Conservation (phyloP, 2,888 invertebrate species). For the Theristus sp. region DNA sequence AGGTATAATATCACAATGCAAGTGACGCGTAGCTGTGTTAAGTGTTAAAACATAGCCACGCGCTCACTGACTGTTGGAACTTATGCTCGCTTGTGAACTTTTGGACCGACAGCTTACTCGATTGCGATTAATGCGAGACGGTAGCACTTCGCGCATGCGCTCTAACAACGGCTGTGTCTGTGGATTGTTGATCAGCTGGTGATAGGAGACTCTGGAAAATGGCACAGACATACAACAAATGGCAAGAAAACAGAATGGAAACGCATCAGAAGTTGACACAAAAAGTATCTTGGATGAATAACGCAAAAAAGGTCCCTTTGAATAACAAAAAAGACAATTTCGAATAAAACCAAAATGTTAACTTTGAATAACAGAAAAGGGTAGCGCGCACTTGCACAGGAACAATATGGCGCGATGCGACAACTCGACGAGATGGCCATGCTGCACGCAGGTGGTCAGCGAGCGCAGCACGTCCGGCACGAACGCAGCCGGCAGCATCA, state of each 20-base stretch:
- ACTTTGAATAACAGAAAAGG: background rate
- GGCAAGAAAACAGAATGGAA: no score
- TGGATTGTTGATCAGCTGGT: slow-evolving; percentile 52
- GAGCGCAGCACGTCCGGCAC: slow-evolving; percentile 57
- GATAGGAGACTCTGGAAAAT: slow-evolving; percentile 29
- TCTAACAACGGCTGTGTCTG: slow-evolving; percentile 48
- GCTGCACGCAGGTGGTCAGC: slow-evolving; percentile 48
- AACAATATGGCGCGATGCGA: slow-evolving; percentile 56
- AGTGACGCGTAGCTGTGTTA: no score
- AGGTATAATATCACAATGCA: no score
- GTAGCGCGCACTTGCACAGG: slow-evolving; percentile 27
- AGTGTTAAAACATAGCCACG: no score
- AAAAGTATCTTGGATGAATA: no score
- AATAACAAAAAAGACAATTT: background rate
- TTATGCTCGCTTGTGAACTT: no score
- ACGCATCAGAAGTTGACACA: no score
- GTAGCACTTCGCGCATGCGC: slow-evolving; percentile 33
- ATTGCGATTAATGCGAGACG: background rate
- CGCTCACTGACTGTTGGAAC: no score
- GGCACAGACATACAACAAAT: no score
- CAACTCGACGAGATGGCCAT: slow-evolving; percentile 53
- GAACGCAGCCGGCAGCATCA: slow-evolving; percentile 61
- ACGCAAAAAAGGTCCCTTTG: slow-evolving; percentile 10
- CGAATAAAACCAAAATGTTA: background rate
- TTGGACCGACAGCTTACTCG: background rate